Conservation (phyloP, 2,113 vertebrate genomes). For the Chlorocebus sabaeus region DNA sequence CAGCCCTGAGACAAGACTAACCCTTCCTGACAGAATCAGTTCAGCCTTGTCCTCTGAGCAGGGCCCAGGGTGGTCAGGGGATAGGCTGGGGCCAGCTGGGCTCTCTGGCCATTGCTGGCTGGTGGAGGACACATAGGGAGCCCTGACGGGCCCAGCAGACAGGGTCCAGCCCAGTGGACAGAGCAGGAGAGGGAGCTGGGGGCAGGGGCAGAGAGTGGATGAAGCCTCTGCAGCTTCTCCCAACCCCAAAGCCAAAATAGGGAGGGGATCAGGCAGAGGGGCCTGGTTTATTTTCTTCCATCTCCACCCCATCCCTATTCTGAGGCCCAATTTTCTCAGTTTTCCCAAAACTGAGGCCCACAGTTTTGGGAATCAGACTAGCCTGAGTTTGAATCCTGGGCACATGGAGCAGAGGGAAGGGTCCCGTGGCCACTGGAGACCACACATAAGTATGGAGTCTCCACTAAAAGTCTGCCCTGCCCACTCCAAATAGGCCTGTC, state of each 20-base stretch:
- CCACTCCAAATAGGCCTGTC: not conserved
- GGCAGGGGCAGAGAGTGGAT: not conserved
- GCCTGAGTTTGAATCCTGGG: not conserved
- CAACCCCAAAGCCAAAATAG: not conserved
- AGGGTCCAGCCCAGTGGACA: not conserved
- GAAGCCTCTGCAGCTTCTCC: not conserved
- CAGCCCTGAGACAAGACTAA: constrained; percentile 81
- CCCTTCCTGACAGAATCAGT: constrained; percentile 88
- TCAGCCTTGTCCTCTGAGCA: constrained; percentile 83
- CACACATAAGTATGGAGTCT: not conserved
- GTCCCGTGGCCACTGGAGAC: not conserved
- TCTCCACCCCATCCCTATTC: not conserved
- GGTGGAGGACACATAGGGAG: not conserved
- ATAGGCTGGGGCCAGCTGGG: not conserved
- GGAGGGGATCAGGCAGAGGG: not conserved
- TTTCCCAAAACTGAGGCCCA: not conserved
- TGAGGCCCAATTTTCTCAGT: not conserved
- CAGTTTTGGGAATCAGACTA: not conserved
- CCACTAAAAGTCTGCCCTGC: not conserved
- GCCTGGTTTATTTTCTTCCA: not conserved
- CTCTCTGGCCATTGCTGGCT: not conserved
- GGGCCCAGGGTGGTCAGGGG: constrained; percentile 72
- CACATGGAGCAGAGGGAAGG: not conserved
- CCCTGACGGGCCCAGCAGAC: not conserved
- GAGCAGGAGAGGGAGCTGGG: not conserved